Percentiles rank a stretch among this genome's conserved stretches.
These are phyloP conservation scores for Escarpia spicata DNA, from an alignment of 2,888 invertebrate genomes.

Conservation along the genomic window DNA sequence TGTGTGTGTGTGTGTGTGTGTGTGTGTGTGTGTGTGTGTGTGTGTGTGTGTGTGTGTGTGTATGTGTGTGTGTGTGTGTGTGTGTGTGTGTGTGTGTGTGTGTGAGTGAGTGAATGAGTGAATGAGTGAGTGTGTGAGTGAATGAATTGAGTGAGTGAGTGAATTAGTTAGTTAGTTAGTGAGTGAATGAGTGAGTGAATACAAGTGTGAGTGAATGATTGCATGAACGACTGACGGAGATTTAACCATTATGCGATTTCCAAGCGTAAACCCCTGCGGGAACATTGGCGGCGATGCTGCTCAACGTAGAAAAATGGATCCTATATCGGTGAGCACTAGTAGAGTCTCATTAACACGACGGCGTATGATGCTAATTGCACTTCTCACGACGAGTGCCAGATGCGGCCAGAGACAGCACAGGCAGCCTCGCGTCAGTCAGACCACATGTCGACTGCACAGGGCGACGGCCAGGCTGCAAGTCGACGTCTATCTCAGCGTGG, in stretches of 20 bases:
- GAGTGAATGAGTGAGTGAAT: neutral
- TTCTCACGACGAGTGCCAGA: neutral
- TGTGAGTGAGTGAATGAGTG: neutral
- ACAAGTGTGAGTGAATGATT: neutral
- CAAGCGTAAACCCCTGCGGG: neutral
- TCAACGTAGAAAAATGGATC: neutral
- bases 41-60: neutral
- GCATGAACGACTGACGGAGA: neutral
- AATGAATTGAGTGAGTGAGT: neutral
- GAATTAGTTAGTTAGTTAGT: neutral
- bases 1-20: neutral
- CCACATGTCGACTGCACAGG: too few species aligned
- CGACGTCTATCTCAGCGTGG: too few species aligned
- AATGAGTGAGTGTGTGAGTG: neutral
- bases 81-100: neutral
- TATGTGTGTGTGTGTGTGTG: neutral
- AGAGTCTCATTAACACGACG: neutral
- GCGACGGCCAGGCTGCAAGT: too few species aligned
- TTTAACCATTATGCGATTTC: neutral
- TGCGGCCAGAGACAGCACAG: neutral
- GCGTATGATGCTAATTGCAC: neutral
- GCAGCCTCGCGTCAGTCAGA: neutral
- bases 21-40: neutral
- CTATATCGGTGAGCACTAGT: neutral
- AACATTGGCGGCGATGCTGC: neutral